A percentile compares a stretch with the other conserved stretches of the same genome.
Evolutionary conservation across 2,888 invertebrate species (phyloP).

Genomic region (Catocala fraxini): DNA sequence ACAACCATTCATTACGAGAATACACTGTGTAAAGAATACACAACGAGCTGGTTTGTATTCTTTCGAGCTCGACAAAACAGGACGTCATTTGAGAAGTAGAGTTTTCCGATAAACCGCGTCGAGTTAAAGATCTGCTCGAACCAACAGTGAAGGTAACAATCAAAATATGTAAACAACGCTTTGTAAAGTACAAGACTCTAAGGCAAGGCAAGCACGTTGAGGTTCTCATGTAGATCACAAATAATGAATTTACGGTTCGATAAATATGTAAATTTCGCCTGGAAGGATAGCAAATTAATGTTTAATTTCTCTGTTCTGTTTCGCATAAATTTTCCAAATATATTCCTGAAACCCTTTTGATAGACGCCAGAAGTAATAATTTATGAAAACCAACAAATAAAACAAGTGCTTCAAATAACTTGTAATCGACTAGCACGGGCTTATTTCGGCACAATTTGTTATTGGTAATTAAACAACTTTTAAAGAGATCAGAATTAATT

Average conservation of each 20-base stretch:
- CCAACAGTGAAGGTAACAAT: slow-evolving; percentile 31
- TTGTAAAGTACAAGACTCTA: slow-evolving; percentile 22
- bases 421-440: slow-evolving; percentile 35
- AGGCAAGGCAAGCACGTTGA: slow-evolving; percentile 24
- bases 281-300: slow-evolving; percentile 77
- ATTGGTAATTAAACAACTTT: slow-evolving; percentile 52
- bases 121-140: neutral
- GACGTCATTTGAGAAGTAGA: too few species aligned
- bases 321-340: slow-evolving; percentile 77
- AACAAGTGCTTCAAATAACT: slow-evolving; percentile 59
- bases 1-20: neutral
- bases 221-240: slow-evolving; percentile 63
- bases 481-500: slow-evolving; percentile 57
- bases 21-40: neutral
- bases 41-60: neutral
- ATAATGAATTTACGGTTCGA: slow-evolving; percentile 72
- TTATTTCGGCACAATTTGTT: slow-evolving; percentile 56
- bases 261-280: slow-evolving; percentile 79
- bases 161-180: slow-evolving; percentile 40
- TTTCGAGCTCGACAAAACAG: neutral
- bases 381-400: slow-evolving; percentile 61
- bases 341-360: slow-evolving; percentile 71
- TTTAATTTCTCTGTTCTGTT: slow-evolving; percentile 78
- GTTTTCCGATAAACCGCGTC: too few species aligned
- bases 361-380: slow-evolving; percentile 62